Conservation (phyloP, 2,113 vertebrate genomes). For the Psittacula cyanocephala region DNA sequence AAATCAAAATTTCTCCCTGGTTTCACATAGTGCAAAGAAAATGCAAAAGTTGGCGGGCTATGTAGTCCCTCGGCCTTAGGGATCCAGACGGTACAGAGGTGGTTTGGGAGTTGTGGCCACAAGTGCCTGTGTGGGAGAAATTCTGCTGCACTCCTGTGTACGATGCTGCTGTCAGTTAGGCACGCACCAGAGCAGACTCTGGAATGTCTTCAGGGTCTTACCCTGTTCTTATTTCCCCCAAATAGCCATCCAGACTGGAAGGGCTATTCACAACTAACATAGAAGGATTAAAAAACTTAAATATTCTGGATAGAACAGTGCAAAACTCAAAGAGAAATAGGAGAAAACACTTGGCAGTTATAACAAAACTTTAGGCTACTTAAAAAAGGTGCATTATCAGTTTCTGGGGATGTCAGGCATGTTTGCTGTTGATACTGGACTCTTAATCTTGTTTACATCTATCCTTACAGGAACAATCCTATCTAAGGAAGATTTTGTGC, state of each 20-base stretch:
- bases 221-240: rapidly evolving
- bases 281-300: not conserved
- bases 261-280: not conserved
- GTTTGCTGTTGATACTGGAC: not conserved
- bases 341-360: not conserved
- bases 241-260: not conserved
- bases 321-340: not conserved
- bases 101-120: not conserved
- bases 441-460: not conserved
- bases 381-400: rapidly evolving
- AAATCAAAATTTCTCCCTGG: not conserved
- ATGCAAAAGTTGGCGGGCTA: not conserved
- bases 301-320: not conserved
- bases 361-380: not conserved
- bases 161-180: not conserved
- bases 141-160: not conserved
- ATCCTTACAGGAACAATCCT: not conserved
- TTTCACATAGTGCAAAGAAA: not conserved
- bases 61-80: not conserved
- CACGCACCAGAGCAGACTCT: not conserved
- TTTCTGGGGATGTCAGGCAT: not conserved
- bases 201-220: not conserved
- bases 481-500: not conserved
- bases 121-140: not conserved
- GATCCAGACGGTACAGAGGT: not conserved